A percentile compares a stretch with the other conserved stretches of the same genome.
phyloP scores from a whole-genome alignment of 2,888 invertebrate species.

The Tinea semifulvella region DNA sequence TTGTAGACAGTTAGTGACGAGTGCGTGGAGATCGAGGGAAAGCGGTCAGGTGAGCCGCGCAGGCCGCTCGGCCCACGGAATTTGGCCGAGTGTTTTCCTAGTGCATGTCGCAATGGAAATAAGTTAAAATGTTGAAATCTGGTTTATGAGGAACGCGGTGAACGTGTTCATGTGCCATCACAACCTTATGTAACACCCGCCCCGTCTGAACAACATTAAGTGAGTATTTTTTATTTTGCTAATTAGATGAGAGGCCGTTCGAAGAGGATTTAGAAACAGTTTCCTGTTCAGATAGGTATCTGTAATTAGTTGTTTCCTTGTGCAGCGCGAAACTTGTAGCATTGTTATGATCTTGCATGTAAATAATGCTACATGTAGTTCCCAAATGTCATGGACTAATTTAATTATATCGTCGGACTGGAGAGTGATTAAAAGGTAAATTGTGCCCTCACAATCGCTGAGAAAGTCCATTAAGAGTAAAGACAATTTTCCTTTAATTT shows the following conservation, averaged over 20 bases:
- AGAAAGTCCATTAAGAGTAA: too few relatives aligned
- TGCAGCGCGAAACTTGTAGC: too few relatives aligned
- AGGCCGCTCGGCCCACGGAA: constrained; percentile 38
- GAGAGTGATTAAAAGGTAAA: too few relatives aligned
- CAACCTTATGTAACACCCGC: constrained; percentile 52
- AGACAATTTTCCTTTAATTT: too few relatives aligned
- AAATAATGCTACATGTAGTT: too few relatives aligned
- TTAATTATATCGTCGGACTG: too few relatives aligned
- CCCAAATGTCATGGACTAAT: too few relatives aligned
- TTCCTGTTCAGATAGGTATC: constrained; percentile 7
- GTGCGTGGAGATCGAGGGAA: constrained; percentile 43
- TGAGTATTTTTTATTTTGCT: constrained; percentile 30
- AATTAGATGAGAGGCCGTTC: constrained; percentile 7
- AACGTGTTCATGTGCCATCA: constrained; percentile 33
- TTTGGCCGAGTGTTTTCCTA: constrained; percentile 28
- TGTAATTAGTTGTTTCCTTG: constrained; percentile 8
- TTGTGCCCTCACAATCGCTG: too few relatives aligned
- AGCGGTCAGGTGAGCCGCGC: constrained; percentile 45
- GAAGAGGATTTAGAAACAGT: constrained; percentile 6
- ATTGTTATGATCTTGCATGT: too few relatives aligned
- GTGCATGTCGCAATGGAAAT: constrained; percentile 43
- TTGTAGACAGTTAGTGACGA: neutral
- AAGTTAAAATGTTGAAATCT: constrained; percentile 60
- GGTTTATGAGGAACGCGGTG: constrained; percentile 48
- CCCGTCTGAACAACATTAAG: constrained; percentile 29